A percentile compares a stretch with the other conserved stretches of the same genome.
These are phyloP conservation scores for Clarias pachynema DNA, from an alignment of 2,797 vertebrate species.

Conservation along the genomic window DNA sequence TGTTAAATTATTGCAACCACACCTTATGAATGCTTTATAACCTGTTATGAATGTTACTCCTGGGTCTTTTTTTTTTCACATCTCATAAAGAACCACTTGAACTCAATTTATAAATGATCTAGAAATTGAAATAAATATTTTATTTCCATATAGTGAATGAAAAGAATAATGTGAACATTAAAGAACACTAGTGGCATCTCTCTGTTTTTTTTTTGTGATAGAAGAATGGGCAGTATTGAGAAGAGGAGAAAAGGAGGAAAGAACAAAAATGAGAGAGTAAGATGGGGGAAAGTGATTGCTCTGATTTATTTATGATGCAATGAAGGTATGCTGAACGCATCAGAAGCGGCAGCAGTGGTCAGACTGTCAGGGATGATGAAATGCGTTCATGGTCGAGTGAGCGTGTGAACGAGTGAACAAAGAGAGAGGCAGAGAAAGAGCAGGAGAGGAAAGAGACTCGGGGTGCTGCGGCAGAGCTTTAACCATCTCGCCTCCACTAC, in stretches of 20 bases:
- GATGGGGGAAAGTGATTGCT: conserved; percentile 83
- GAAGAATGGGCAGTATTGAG: conserved; percentile 17
- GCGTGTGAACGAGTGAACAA: conserved; percentile 82
- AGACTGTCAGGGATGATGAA: conserved; percentile 96
- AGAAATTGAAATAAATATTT: background rate
- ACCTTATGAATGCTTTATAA: background rate
- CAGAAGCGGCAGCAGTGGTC: conserved; percentile 95
- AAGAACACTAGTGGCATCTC: background rate
- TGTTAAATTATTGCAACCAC: background rate
- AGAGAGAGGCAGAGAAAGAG: background rate
- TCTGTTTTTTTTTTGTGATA: background rate
- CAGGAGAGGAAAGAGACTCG: conserved; percentile 55
- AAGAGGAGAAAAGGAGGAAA: conserved; percentile 67
- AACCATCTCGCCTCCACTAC: conserved; percentile 85
- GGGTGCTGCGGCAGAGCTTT: conserved; percentile 76
- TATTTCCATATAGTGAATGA: background rate
- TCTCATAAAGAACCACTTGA: background rate
- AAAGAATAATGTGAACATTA: conserved; percentile 29
- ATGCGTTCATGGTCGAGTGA: conserved; percentile 91
- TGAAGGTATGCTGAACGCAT: conserved; percentile 95
- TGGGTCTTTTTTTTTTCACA: background rate
- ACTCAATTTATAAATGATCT: too few relatives aligned
- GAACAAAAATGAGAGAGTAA: conserved; percentile 43
- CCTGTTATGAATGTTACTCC: background rate
- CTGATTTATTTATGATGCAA: conserved; percentile 99